Conservation (phyloP, 1,140 invertebrate species). For the Drosophila repleta region DNA sequence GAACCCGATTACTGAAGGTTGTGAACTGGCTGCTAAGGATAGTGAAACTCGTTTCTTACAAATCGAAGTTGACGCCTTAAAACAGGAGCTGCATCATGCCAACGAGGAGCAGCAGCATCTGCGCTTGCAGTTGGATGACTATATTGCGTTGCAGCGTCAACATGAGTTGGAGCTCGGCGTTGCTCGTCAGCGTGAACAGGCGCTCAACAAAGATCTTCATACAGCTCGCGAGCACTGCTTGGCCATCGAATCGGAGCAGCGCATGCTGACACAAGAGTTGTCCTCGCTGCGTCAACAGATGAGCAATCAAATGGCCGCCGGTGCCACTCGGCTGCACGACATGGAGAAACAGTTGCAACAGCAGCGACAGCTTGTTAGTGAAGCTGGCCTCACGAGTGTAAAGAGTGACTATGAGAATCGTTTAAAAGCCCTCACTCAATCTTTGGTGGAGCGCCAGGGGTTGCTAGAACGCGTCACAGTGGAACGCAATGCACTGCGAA, state of each 20-base stretch:
- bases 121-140: slow-evolving; percentile 62
- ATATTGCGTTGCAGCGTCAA: slow-evolving; percentile 46
- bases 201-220: slow-evolving; percentile 59
- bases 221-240: slow-evolving; percentile 52
- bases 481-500: slow-evolving; percentile 90
- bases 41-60: slow-evolving; percentile 67
- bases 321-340: slow-evolving; percentile 75
- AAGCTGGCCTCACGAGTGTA: slow-evolving; percentile 43
- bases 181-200: slow-evolving; percentile 53
- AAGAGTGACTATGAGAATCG: slow-evolving; percentile 87
- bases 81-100: slow-evolving; percentile 64
- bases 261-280: slow-evolving; percentile 75
- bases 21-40: slow-evolving; percentile 32
- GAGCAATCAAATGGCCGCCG: slow-evolving; percentile 74
- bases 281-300: slow-evolving; percentile 75
- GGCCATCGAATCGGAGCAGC: slow-evolving; percentile 64
- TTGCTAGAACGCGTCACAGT: slow-evolving; percentile 90
- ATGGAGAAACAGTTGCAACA: slow-evolving; percentile 68
- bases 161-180: slow-evolving; percentile 45
- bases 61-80: slow-evolving; percentile 65
- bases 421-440: slow-evolving; percentile 90
- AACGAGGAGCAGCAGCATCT: slow-evolving; percentile 55
- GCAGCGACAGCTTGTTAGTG: slow-evolving; percentile 56
- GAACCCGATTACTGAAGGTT: slow-evolving; percentile 47
- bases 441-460: slow-evolving; percentile 92